Evolutionary conservation across 2,113 vertebrate genomes (phyloP).

Genomic region (Isurus oxyrinchus): DNA sequence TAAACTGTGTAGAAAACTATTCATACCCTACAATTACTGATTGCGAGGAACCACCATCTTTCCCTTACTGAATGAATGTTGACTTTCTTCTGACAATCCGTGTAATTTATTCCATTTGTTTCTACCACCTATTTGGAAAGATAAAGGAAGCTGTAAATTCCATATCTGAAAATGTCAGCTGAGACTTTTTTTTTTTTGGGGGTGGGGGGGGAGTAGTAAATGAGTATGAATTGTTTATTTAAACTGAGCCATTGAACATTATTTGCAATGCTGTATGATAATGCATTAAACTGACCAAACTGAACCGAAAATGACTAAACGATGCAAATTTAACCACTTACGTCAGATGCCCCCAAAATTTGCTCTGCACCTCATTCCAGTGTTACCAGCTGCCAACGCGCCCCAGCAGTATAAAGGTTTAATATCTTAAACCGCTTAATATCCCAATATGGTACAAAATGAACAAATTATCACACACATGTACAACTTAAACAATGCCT

Average conservation of each 20-base stretch:
- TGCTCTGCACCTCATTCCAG: too few species aligned
- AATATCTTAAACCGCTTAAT: too few species aligned
- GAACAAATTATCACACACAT: too few species aligned
- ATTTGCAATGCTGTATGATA: not conserved
- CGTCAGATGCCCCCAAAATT: too few species aligned
- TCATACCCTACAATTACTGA: slow-evolving; percentile 34
- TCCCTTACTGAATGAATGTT: slow-evolving; percentile 12
- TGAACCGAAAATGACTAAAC: too few species aligned
- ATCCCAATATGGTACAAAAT: too few species aligned
- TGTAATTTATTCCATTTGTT: slow-evolving; percentile 30
- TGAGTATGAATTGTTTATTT: not conserved
- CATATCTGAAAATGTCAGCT: not conserved
- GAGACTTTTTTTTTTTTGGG: not conserved
- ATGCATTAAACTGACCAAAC: not conserved
- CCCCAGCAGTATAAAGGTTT: too few species aligned
- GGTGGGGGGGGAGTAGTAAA: not conserved
- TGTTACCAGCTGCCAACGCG: too few species aligned
- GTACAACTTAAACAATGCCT: too few species aligned
- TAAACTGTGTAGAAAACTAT: not conserved
- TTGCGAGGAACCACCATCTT: slow-evolving; percentile 28
- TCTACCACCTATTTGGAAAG: slow-evolving; percentile 1
- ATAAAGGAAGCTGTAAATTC: not conserved
- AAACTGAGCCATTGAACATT: not conserved
- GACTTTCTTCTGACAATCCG: slow-evolving; percentile 9
- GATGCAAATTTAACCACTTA: too few species aligned